phyloP scores from a whole-genome alignment of 2,888 invertebrate species.

The Zele albiditarsus region DNA sequence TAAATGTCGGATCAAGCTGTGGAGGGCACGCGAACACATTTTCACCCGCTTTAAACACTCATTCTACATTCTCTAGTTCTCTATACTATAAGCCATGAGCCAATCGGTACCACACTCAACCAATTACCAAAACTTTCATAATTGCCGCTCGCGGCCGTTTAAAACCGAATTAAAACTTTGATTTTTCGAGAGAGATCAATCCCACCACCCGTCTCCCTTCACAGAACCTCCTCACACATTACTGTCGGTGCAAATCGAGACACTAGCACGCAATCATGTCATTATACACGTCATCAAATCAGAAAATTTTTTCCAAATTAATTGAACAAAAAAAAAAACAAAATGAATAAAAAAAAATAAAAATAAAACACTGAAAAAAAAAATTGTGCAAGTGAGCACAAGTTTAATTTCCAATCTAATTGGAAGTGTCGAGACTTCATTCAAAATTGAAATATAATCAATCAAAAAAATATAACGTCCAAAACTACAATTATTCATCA shows the following conservation, averaged over 20 bases:
- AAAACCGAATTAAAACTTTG: constrained; percentile 69
- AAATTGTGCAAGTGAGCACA: not conserved
- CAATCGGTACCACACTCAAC: constrained; percentile 50
- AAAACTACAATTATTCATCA: too few relatives aligned
- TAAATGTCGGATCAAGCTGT: constrained; percentile 45
- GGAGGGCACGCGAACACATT: constrained; percentile 59
- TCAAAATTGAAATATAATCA: constrained; percentile 7
- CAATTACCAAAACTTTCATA: constrained; percentile 67
- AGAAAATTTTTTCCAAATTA: constrained; percentile 8
- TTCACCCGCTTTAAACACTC: constrained; percentile 37
- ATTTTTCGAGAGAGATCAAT: constrained; percentile 57
- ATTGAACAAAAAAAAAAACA: not conserved
- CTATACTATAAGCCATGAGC: constrained; percentile 24
- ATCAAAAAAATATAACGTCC: too few relatives aligned
- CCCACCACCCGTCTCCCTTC: not conserved
- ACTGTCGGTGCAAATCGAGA: constrained; percentile 22
- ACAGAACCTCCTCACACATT: constrained; percentile 19
- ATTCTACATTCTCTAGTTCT: constrained; percentile 10
- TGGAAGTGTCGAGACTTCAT: too few relatives aligned
- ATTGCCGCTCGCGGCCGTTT: constrained; percentile 59
- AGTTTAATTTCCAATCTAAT: too few relatives aligned
- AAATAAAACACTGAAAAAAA: not conserved
- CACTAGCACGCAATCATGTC: constrained; percentile 38
- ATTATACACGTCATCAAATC: constrained; percentile 4
- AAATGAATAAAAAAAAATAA: not conserved